Percentiles rank a stretch among this genome's conserved stretches.
Evolutionary conservation across 1,140 invertebrate genomes (phyloP).

Genomic region (Drosophila rufa): DNA sequence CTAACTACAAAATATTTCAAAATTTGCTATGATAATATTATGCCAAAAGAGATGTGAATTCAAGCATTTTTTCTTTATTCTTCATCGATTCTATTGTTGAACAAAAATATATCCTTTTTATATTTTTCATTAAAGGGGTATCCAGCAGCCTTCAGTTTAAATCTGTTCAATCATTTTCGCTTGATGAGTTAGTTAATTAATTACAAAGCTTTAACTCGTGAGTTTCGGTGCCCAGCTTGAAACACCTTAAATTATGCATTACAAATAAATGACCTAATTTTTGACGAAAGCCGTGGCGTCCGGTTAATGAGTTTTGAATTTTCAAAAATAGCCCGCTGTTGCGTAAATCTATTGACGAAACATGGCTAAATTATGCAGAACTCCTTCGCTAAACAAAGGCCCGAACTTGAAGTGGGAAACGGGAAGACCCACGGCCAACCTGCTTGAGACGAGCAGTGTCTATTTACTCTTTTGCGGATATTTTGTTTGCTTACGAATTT

Average conservation of each 20-base stretch:
- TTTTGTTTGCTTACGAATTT: conserved; percentile 79
- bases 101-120: too few relatives aligned
- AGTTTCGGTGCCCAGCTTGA: not conserved
- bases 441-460: conserved; percentile 51
- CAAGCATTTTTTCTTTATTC: too few relatives aligned
- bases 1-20: too few relatives aligned
- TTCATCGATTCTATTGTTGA: too few relatives aligned
- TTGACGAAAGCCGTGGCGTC: not conserved
- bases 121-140: not conserved
- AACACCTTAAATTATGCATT: conserved; percentile 16
- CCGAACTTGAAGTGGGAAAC: not conserved
- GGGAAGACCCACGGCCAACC: conserved; percentile 11
- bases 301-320: conserved; percentile 4
- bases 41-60: too few relatives aligned
- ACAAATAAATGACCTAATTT: conserved; percentile 12
- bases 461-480: conserved; percentile 78
- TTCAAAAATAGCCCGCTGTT: conserved; percentile 16
- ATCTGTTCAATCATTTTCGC: not conserved
- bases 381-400: conserved; percentile 26
- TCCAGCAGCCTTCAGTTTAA: not conserved
- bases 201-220: not conserved
- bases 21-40: too few relatives aligned
- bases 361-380: conserved; percentile 42
- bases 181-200: not conserved
- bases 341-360: conserved; percentile 35